Evolutionary conservation across 2,113 vertebrate species (phyloP), one percentile per base, ranked within the genome.

Genomic region (Hippocampus mohnikei): DNA sequence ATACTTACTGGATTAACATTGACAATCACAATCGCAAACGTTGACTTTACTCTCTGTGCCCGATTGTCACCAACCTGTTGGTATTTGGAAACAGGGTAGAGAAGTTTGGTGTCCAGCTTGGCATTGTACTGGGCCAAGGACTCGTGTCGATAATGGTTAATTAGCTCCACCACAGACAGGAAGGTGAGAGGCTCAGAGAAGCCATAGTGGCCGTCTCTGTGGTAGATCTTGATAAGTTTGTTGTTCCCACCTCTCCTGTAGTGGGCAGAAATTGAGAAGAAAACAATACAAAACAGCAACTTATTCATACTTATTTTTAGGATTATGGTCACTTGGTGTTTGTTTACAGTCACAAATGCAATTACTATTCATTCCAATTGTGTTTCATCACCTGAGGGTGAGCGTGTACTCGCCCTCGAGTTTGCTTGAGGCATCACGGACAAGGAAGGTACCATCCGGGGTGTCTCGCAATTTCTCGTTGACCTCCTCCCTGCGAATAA

Each of bases 181-280:
- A 99, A 98, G 2, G 95, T 98, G 72, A 98, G 90, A 44, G 97
- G 96, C 90, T 99, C 97, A 23, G 97, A 98, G 91, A 98, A 99
- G 84, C 97, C 96, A 0, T 98, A 98, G 84, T 92, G 94, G 13
- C 94, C 94, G 42, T 97, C 97, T 77, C 94, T 90, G 72, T 99
- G 95, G 90, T 98, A 98, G 85, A 98, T 98, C 90, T 99, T 98
- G 78, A 99, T 99, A 75, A 99, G 94, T 87, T 98, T 99, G 90
- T 98, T 99, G 92, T 98, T 99, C 83, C 97, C 97, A 70, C 97
- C 97, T 94, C 98, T 98, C 93, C 97, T 99, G 91, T 78, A 92
- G 91, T 86, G 41, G 40, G 67, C 29, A 55, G 21, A 56, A 68
- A 9, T 5, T 20, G 25, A 55, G 29, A 7, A 53, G 5, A 23